A percentile compares a stretch with the other conserved stretches of the same genome.
phyloP scores from a whole-genome alignment of 2,888 invertebrate genomes.

The Spialia ferax region DNA sequence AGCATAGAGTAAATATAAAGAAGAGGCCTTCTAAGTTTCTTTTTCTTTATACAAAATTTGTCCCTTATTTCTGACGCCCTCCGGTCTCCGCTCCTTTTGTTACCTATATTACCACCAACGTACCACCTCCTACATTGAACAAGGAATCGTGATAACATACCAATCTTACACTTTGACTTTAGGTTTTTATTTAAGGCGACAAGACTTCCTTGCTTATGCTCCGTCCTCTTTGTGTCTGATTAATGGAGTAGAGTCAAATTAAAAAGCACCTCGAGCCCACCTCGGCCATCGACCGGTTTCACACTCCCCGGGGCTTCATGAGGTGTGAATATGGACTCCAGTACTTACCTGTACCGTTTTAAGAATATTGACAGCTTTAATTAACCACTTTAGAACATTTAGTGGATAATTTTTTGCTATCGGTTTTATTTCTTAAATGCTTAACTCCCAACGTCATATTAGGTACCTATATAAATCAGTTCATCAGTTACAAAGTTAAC shows the following conservation, averaged over 20 bases:
- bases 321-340: conserved; percentile 72
- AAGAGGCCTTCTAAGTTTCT: background rate
- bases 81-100: no score
- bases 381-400: conserved; percentile 41
- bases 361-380: conserved; percentile 64
- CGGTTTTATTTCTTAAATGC: background rate
- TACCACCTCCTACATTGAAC: no score
- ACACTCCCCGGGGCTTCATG: conserved; percentile 71
- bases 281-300: conserved; percentile 59
- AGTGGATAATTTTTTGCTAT: background rate
- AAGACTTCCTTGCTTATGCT: no score
- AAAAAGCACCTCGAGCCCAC: conserved; percentile 56
- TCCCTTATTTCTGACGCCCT: background rate
- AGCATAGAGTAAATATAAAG: background rate
- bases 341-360: conserved; percentile 60
- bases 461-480: no score
- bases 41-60: no score
- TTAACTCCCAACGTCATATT: no score
- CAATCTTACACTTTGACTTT: no score
- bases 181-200: no score
- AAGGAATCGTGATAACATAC: no score
- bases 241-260: conserved; percentile 56
- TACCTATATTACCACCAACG: no score
- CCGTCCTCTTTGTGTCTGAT: background rate
- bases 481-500: background rate